Base-by-base conservation (phyloP, 1,140 invertebrate species). In the Parasteatoda tepidariorum region DNA sequence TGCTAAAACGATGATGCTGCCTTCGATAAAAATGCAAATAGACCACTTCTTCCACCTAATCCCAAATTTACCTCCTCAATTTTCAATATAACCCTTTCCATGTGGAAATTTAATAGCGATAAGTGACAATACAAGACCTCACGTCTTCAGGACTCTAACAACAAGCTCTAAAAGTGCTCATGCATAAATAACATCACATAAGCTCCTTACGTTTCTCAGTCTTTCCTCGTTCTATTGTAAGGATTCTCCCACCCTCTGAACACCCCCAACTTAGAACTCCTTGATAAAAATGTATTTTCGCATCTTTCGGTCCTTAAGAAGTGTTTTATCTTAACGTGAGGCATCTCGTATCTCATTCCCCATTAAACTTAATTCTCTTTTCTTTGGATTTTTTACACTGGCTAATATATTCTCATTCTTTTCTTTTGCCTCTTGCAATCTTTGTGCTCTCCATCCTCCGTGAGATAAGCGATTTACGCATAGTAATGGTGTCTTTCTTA, bases 341-440 rank as follows among this genome's bases (percentile, higher is more conserved):
- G 71, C 55, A 61, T 74, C 24, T 74, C 30, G 61, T 74, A 74
- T 28, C 67, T 48, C 67, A 15, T 71, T 38, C 31, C 30, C 71
- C 71, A 74, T 74, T 74, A 74, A 74, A 74, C 71, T 74, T 74
- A 74, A 61, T 74, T 74, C 55, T 34, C 71, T 28, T 11, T 57
- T 71, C 28, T 24, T 24, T 33, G 54, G 22, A 7, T 48, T 61
- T 24, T 61, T 48, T 59, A 28, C 18, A 48, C 31, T 61, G 67
- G 54, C 71, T 74, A 74, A 74, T 74, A 74, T 74, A 74, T 74
- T 74, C 71, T 74, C 71, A 74, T 74, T 31, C 31, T 31, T 26
- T 38, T 28, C 30, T 28, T 7, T 33, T 55, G 31, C 48, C 55
- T 74, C 48, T 74, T 48, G 15, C 34, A 59, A 59, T 48, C 22